Evolutionary conservation across 2,113 vertebrate species (phyloP), one percentile per base, ranked within the genome.

Genomic region (Jaculus jaculus): DNA sequence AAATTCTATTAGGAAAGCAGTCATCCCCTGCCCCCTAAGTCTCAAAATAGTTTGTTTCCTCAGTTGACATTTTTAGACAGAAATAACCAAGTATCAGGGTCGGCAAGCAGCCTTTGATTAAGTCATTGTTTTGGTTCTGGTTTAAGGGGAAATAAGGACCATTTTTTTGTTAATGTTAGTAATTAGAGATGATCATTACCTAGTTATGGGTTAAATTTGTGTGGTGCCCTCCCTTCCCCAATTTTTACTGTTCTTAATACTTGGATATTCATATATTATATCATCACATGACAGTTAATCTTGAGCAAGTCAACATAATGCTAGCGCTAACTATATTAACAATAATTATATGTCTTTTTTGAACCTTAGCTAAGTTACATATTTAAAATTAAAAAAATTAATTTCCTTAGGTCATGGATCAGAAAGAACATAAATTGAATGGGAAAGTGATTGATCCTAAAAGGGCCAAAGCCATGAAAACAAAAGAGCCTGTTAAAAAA

Each of bases 381-480:
- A 85, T 60, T 94, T 96, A 95, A 96, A 97, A 94, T 95, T n/a
- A 30, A 91, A 96, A 96, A 96, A 80, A 84, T 95, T 95, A 37
- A 97, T 97, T 97, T 97, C 74, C 47, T 90, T 97, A 99, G 99
- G 99, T 99, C 82, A 99, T 99, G 97, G 98, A 99, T 95, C 99
- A 99, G 96, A 99, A 99, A 95, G 99, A 99, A 94, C 99, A 99
- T 96, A 99, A 99, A 97, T 98, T 99, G 95, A 99, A 99, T 93
- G 99, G 99, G 77, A 99, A 99, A 96, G 99, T 99, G 95, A 99
- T 99, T 91, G 99, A 99, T 97, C 99, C 99, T 66, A 99, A 99
- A 98, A 99, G 99, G 98, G 99, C 99, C 96, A 99, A 99, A 98
- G 99, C 99, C 92, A 99, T 99, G 99, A 99, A 99, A 98, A 99